Base-by-base conservation (phyloP, 2,113 vertebrate genomes). In the Epinephelus lanceolatus region DNA sequence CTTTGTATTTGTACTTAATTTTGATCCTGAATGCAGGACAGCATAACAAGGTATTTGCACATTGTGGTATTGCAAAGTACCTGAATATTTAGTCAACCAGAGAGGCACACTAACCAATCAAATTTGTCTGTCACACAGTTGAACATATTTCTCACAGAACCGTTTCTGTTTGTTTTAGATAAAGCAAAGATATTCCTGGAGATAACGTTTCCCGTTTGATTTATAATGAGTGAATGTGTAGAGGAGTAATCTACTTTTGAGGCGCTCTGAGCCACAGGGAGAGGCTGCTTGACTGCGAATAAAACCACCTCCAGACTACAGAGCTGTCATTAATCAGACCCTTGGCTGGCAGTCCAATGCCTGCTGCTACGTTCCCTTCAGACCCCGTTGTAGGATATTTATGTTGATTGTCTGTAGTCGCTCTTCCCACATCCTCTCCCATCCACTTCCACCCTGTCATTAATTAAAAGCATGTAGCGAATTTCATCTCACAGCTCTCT, bases 281-380 rank as follows among this genome's bases (percentile, higher is more conserved):
- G 79, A 85, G 47, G 81, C 85, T 70, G 86, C 67, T 65, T 62
- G 69, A 80, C 85, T 70, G 75, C 5, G 66, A 90, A 92, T 91
- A 83, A 90, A 90, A 90, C 79, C 89, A 93, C 89, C 89, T 85
- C 88, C 68, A 81, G 83, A 83, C 86, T 87, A 61, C 89, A 76
- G 81, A 72, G 84, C 84, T 76, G 87, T 86, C 93, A 92, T 94
- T 88, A 93, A 94, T 95, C 94, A 94, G 81, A 78, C 65, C 65
- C 42, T 66, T 45, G 71, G 80, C 78, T 91, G 88, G 91, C 88
- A 90, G 86, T 86, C 70, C 78, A 61, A 47, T 60, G 81, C 83
- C 81, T 85, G 78, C 78, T 85, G 78, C 86, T 66, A 30, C 55
- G 4, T 71, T 91, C 86, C 88, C 81, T 79, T 90, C 80, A 83